A percentile compares a stretch with the other conserved stretches of the same genome.
These are phyloP conservation scores for Mamestra brassicae DNA, from an alignment of 2,888 invertebrate genomes.

Conservation along the genomic window DNA sequence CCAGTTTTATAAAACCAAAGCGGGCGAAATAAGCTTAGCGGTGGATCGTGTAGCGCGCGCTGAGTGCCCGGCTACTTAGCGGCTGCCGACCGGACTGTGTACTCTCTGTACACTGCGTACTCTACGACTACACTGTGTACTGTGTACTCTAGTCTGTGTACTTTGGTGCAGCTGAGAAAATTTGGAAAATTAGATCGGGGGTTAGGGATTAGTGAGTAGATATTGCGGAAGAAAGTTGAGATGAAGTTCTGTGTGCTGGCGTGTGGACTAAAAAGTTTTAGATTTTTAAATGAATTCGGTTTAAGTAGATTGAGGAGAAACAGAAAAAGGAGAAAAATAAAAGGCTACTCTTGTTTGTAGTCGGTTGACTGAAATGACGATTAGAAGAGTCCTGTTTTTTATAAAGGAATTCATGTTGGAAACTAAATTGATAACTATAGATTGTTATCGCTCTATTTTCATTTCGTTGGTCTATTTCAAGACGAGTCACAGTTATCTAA, in stretches of 20 bases:
- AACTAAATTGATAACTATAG: not conserved
- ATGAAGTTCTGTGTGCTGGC: not conserved
- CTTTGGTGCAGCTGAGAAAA: slow-evolving; percentile 49
- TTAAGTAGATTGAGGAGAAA: not conserved
- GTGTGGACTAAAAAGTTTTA: not conserved
- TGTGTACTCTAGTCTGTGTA: slow-evolving; percentile 46
- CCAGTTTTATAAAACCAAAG: slow-evolving; percentile 89
- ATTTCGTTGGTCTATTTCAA: not conserved
- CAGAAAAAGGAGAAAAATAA: too few species aligned
- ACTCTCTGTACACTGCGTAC: slow-evolving; percentile 49
- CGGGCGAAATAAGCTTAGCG: slow-evolving; percentile 88
- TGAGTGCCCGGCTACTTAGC: slow-evolving; percentile 85
- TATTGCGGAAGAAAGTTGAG: slow-evolving; percentile 26
- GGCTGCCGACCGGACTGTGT: slow-evolving; percentile 64
- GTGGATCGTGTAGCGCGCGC: slow-evolving; percentile 76
- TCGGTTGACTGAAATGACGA: too few species aligned
- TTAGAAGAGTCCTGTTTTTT: too few species aligned
- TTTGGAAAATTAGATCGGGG: slow-evolving; percentile 56
- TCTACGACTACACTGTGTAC: slow-evolving; percentile 33
- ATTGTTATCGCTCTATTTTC: not conserved
- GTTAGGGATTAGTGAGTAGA: slow-evolving; percentile 43
- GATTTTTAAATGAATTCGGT: not conserved
- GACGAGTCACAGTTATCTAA: not conserved
- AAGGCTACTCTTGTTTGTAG: too few species aligned
- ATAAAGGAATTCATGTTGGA: too few species aligned